phyloP scores from a whole-genome alignment of 1,140 invertebrate species.

The Ooceraea biroi region DNA sequence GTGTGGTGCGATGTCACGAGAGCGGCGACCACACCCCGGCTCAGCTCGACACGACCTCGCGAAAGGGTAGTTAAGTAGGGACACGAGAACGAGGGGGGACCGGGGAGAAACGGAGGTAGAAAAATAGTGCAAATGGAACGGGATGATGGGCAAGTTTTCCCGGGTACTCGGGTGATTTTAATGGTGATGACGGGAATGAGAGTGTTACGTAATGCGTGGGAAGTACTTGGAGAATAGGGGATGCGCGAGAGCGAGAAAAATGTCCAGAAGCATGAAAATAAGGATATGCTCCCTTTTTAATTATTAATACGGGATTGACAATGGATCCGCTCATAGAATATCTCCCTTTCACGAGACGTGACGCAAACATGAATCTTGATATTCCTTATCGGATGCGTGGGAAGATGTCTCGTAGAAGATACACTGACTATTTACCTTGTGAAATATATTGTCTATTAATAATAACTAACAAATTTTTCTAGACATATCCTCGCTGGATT shows the following conservation, averaged over 20 bases:
- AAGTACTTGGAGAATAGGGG: background rate
- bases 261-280: background rate
- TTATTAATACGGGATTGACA: background rate
- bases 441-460: constrained; percentile 15
- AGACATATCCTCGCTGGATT: background rate
- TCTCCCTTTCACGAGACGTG: background rate
- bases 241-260: background rate
- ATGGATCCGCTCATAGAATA: background rate
- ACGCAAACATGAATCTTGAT: background rate
- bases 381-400: background rate
- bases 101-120: constrained; percentile 51
- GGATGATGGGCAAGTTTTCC: constrained; percentile 10
- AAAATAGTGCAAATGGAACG: constrained; percentile 61
- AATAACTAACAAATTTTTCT: background rate
- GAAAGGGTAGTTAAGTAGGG: constrained; percentile 67
- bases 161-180: background rate
- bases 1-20: constrained; percentile 36
- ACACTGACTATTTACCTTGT: background rate
- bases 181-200: constrained; percentile 18
- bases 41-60: constrained; percentile 51
- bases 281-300: constrained; percentile 2
- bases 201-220: constrained; percentile 11
- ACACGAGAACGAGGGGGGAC: constrained; percentile 28
- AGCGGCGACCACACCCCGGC: constrained; percentile 72
- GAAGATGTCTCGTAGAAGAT: background rate